Conservation (phyloP, 2,888 invertebrate genomes). For the Allacma fusca region DNA sequence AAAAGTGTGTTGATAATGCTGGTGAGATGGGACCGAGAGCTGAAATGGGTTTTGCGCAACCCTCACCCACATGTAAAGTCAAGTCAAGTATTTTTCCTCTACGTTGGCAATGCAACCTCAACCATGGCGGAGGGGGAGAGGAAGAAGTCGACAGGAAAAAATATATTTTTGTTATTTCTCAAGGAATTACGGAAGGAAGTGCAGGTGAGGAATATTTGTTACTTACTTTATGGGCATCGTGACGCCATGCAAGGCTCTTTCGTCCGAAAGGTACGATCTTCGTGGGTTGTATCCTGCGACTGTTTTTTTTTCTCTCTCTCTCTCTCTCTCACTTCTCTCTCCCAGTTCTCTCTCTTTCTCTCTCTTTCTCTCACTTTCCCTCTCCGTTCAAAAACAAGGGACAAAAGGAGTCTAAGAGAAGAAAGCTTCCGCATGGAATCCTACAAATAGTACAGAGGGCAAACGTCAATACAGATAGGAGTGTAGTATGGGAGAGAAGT, state of each 20-base stretch:
- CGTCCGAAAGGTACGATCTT: background rate
- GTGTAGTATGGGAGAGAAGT: background rate
- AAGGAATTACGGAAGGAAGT: constrained; percentile 9
- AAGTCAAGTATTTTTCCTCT: background rate
- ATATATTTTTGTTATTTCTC: constrained; percentile 7
- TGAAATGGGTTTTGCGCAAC: background rate
- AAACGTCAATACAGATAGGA: background rate
- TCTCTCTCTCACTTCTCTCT: background rate
- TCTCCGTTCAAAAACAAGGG: background rate
- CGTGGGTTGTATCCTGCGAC: background rate
- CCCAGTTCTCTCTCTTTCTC: background rate
- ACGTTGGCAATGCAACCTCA: background rate
- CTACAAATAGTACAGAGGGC: background rate
- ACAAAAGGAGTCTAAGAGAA: background rate
- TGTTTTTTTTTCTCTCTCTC: background rate
- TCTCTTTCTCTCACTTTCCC: background rate
- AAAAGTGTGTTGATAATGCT: constrained; percentile 8
- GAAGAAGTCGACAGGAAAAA: background rate
- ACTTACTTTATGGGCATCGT: constrained; percentile 7
- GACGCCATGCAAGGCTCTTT: background rate
- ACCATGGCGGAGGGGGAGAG: background rate
- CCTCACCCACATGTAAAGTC: constrained; percentile 7
- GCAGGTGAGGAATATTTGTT: constrained; percentile 9
- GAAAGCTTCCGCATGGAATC: background rate
- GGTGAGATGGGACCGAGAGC: background rate